Evolutionary conservation across 2,797 vertebrate species (phyloP).

Genomic region (Erithacus rubecula): DNA sequence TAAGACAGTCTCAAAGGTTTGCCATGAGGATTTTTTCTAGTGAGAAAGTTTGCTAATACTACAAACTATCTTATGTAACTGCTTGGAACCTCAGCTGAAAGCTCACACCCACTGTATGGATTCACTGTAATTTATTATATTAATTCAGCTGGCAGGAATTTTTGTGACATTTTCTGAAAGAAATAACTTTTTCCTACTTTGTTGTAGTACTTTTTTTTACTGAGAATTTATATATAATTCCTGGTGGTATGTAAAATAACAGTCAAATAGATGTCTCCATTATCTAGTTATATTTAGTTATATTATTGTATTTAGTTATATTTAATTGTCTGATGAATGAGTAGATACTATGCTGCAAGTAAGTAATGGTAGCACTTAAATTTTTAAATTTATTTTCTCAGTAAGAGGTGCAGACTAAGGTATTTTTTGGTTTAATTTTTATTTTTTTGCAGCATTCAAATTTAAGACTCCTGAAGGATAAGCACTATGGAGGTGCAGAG

Average conservation of each 20-base stretch:
- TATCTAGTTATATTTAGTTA: background rate
- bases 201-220: background rate
- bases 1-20: background rate
- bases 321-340: background rate
- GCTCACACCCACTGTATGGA: background rate
- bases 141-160: background rate
- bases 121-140: background rate
- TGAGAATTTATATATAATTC: background rate
- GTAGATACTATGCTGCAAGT: background rate
- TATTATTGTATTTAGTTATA: background rate
- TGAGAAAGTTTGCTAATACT: background rate
- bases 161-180: background rate
- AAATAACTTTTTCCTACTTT: background rate
- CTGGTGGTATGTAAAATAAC: background rate
- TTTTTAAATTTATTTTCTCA: background rate
- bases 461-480: background rate
- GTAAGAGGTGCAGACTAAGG: fast-evolving
- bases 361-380: background rate
- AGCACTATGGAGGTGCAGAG: background rate
- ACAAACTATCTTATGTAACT: background rate
- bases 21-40: background rate
- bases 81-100: background rate
- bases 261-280: background rate
- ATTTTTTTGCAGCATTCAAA: background rate
- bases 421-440: background rate